Conservation (phyloP, 2,113 vertebrate species). For the Puffinus mauretanicus region DNA sequence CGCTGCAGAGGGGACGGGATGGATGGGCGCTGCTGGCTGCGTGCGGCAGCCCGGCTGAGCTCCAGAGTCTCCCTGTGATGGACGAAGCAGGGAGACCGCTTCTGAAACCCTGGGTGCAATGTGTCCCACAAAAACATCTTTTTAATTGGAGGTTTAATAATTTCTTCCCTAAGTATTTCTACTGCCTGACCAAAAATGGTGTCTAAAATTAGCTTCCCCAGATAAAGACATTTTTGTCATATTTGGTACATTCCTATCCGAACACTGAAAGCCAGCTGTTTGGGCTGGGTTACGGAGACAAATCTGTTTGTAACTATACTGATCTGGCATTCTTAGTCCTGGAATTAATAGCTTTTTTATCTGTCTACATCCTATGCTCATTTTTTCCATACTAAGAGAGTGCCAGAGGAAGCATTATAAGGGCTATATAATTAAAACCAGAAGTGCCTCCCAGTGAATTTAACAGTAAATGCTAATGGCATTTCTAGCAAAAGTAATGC, state of each 20-base stretch:
- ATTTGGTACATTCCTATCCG: neutral
- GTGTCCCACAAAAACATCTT: neutral
- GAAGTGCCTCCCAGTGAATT: slow-evolving; percentile 38
- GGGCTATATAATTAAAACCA: slow-evolving; percentile 46
- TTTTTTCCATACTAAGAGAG: slow-evolving; percentile 34
- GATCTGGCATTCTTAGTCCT: neutral
- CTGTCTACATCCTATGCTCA: slow-evolving; percentile 21
- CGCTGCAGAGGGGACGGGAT: neutral
- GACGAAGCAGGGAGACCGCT: accelerated
- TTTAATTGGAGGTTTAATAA: neutral
- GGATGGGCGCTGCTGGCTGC: too few relatives aligned
- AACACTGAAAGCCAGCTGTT: slow-evolving; percentile 25
- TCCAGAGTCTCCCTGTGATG: neutral
- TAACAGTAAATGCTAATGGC: slow-evolving; percentile 34
- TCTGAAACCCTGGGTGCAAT: neutral
- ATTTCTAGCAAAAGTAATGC: slow-evolving; percentile 15
- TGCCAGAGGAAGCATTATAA: slow-evolving; percentile 32
- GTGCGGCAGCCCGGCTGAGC: neutral
- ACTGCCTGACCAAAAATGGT: neutral
- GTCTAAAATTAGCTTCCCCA: slow-evolving; percentile 35
- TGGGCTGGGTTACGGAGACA: neutral
- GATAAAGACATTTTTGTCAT: slow-evolving; percentile 57
- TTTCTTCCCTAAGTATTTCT: neutral
- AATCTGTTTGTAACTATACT: slow-evolving; percentile 13
- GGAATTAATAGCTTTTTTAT: slow-evolving; percentile 44